Evolutionary conservation across 1,140 invertebrate genomes (phyloP).

Genomic region (Drosophila ironensis): DNA sequence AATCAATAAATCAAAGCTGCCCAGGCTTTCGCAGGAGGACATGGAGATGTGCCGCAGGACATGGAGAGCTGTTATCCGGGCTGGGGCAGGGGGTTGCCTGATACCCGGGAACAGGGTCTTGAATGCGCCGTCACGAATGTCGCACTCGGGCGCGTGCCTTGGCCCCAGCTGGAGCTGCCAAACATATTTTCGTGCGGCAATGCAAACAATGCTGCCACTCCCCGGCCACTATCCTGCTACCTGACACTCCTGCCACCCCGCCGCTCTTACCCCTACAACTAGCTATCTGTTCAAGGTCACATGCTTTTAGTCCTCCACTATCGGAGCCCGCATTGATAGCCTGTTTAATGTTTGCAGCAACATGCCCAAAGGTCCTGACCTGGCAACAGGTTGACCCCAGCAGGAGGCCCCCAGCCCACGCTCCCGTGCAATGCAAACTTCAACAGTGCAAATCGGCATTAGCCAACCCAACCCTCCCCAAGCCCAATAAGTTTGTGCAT

Average conservation of each 20-base stretch:
- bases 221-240: not conserved
- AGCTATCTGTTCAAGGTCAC: constrained; percentile 47
- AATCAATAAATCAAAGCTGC: constrained; percentile 78
- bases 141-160: constrained; percentile 62
- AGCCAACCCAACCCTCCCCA: no score
- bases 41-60: not conserved
- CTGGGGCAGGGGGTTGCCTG: not conserved
- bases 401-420: constrained; percentile 15
- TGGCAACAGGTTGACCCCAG: constrained; percentile 67
- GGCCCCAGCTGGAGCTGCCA: constrained; percentile 47
- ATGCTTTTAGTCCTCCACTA: constrained; percentile 32
- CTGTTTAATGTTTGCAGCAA: constrained; percentile 30
- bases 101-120: constrained; percentile 34
- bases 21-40: constrained; percentile 5
- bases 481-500: constrained; percentile 11
- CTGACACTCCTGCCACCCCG: not conserved
- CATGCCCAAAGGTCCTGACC: constrained; percentile 22
- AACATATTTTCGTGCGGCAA: constrained; percentile 71
- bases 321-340: constrained; percentile 46
- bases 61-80: not conserved
- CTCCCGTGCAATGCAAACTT: constrained; percentile 55
- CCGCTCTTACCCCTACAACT: not conserved
- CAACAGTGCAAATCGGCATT: constrained; percentile 31
- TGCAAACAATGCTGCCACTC: constrained; percentile 57
- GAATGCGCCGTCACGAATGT: constrained; percentile 61